These are phyloP conservation scores for Cottus gobio DNA, from an alignment of 2,113 vertebrate genomes.

Conservation along the genomic window DNA sequence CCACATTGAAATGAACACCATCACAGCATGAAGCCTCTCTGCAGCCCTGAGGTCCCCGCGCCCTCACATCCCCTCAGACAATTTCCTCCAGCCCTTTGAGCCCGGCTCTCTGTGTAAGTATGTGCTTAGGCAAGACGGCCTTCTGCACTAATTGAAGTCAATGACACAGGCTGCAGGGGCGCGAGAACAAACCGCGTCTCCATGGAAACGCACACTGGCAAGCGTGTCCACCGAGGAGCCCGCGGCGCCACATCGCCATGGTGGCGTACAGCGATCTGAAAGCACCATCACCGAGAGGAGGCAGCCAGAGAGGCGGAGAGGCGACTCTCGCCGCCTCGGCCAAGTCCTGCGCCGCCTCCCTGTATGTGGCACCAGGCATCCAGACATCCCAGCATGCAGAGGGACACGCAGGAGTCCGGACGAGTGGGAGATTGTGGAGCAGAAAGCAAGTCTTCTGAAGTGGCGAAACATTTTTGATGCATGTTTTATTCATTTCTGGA, in stretches of 20 bases:
- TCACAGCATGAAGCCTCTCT: conserved; percentile 10
- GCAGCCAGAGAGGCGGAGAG: neutral
- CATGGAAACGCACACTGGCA: conserved; percentile 81
- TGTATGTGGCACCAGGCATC: neutral
- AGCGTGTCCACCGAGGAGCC: conserved; percentile 69
- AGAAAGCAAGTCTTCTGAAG: neutral
- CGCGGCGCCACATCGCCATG: conserved; percentile 58
- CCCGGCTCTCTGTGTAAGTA: conserved; percentile 62
- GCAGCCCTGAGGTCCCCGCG: neutral
- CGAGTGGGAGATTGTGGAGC: neutral
- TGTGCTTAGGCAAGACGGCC: conserved; percentile 69
- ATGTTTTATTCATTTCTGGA: neutral
- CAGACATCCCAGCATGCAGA: neutral
- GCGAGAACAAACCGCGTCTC: conserved; percentile 73
- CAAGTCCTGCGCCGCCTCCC: neutral
- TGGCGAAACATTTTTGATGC: neutral
- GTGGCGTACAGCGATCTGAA: conserved; percentile 46
- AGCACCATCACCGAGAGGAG: neutral
- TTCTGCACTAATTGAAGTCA: conserved; percentile 83
- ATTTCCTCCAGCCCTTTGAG: conserved; percentile 58
- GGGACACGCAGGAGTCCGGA: neutral
- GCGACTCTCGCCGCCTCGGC: neutral
- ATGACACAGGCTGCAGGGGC: conserved; percentile 74
- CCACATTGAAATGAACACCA: conserved; percentile 12
- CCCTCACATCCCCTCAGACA: conserved; percentile 40